These are phyloP conservation scores for Caenorhabditis doughertyi DNA, from an alignment of 2,888 invertebrate species.

Conservation along the genomic window DNA sequence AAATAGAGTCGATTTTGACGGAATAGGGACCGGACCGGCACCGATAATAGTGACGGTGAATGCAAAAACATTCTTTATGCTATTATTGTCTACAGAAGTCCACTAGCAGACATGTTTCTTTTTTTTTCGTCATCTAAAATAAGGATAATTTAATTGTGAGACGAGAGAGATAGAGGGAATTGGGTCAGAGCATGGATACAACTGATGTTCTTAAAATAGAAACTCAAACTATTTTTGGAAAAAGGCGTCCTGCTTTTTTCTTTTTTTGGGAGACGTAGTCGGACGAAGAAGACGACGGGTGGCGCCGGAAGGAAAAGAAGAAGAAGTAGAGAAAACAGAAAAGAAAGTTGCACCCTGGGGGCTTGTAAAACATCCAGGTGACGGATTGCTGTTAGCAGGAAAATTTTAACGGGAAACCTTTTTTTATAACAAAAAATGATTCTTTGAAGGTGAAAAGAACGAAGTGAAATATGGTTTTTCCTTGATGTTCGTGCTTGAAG, in stretches of 20 bases:
- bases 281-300: constrained; percentile 8
- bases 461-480: background rate
- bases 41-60: background rate
- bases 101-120: constrained; percentile 41
- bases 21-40: constrained; percentile 6
- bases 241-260: constrained; percentile 6
- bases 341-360: constrained; percentile 23
- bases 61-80: constrained; percentile 4
- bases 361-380: constrained; percentile 32
- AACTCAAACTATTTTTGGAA: constrained; percentile 46
- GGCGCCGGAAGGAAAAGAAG: constrained; percentile 5
- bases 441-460: background rate
- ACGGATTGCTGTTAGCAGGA: constrained; percentile 3
- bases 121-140: constrained; percentile 7
- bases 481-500: background rate
- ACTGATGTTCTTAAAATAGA: constrained; percentile 60
- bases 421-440: background rate
- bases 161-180: constrained; percentile 8
- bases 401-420: background rate
- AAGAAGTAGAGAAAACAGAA: constrained; percentile 19
- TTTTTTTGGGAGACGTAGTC: constrained; percentile 19
- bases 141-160: constrained; percentile 45
- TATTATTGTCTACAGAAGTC: constrained; percentile 13
- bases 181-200: background rate
- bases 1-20: constrained; percentile 51